Evolutionary conservation across 2,797 vertebrate genomes (phyloP).

Genomic region (Loriculus beryllinus): DNA sequence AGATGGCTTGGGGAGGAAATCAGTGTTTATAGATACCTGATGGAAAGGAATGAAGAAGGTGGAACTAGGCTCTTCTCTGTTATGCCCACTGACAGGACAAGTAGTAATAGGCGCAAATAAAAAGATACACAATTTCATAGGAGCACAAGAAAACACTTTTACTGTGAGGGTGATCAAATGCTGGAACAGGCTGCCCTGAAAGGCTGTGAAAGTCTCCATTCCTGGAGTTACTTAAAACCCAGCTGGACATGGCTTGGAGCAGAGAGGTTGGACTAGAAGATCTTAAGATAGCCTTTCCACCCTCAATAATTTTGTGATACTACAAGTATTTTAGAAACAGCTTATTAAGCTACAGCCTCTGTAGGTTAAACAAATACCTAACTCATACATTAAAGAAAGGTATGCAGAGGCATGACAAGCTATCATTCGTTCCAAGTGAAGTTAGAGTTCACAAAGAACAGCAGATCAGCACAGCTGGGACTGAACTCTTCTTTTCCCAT

Average conservation of each 20-base stretch:
- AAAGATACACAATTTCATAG: not conserved
- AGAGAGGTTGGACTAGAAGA: not conserved
- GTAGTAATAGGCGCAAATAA: not conserved
- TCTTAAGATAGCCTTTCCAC: not conserved
- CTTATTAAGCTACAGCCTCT: not conserved
- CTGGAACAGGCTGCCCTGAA: not conserved
- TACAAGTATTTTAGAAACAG: not conserved
- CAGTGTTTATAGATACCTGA: not conserved
- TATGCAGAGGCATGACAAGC: not conserved
- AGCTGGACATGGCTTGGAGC: not conserved
- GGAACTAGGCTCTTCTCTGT: not conserved
- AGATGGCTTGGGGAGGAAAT: not conserved
- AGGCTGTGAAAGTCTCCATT: not conserved
- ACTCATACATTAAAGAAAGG: not conserved
- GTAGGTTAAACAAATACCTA: not conserved
- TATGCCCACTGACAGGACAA: not conserved
- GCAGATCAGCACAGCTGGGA: not conserved
- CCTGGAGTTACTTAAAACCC: not conserved
- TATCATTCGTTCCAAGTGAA: not conserved
- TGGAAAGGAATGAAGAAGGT: not conserved
- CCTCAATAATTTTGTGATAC: not conserved
- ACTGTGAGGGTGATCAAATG: not conserved
- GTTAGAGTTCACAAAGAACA: not conserved
- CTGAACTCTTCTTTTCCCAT: not conserved
- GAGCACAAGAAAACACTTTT: not conserved